Conservation (phyloP, 1,140 invertebrate genomes). For the Drosophila lacertosa region DNA sequence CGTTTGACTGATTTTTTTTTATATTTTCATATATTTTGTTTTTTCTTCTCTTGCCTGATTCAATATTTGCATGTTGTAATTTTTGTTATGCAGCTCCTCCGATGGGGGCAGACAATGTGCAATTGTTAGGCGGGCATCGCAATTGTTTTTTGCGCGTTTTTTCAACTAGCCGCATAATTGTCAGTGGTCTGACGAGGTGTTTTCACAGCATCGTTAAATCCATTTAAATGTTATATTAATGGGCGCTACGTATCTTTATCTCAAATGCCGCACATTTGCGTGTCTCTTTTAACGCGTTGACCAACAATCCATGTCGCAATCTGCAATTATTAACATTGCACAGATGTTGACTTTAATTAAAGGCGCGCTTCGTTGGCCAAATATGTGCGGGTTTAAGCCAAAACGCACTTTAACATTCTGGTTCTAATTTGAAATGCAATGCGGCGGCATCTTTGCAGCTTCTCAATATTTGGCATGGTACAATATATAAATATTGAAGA, state of each 20-base stretch:
- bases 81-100: conserved; percentile 40
- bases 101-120: conserved; percentile 45
- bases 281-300: conserved; percentile 1
- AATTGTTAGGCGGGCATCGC: conserved; percentile 40
- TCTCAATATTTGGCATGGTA: neutral
- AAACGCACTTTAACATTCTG: conserved; percentile 15
- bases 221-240: conserved; percentile 42
- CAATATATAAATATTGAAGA: neutral
- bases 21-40: conserved; percentile 4
- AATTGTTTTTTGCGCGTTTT: conserved; percentile 44
- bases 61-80: conserved; percentile 60
- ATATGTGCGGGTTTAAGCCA: neutral
- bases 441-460: neutral
- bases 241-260: conserved; percentile 18
- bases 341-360: conserved; percentile 13
- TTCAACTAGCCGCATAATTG: conserved; percentile 18
- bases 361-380: conserved; percentile 4
- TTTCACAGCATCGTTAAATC: conserved; percentile 40
- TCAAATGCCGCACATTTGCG: conserved; percentile 12
- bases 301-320: conserved; percentile 34
- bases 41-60: conserved; percentile 24
- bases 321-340: conserved; percentile 13
- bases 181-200: conserved; percentile 21
- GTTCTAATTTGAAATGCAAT: conserved; percentile 8
- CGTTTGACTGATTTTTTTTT: conserved; percentile 44